A percentile compares a stretch with the other conserved stretches of the same genome.
Conservation (phyloP, 2,797 vertebrate species). For the Lagodon rhomboides region DNA sequence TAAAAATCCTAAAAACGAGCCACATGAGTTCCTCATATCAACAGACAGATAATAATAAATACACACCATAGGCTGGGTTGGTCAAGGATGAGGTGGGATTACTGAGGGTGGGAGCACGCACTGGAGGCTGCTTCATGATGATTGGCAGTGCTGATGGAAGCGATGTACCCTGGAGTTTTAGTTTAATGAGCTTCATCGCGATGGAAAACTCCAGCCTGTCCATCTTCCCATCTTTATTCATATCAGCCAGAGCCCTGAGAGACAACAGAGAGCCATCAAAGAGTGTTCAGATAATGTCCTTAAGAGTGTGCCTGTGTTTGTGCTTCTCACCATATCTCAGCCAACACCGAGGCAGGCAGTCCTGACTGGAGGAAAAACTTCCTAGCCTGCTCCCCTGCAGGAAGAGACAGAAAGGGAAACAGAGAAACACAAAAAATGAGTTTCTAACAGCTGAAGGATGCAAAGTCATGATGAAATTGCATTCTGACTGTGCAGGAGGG, state of each 20-base stretch:
- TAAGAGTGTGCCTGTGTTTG: neutral
- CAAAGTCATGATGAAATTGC: neutral
- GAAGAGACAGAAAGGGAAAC: constrained; percentile 6
- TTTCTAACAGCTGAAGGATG: neutral
- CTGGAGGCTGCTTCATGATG: constrained; percentile 95
- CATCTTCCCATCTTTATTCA: constrained; percentile 98
- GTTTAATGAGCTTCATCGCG: constrained; percentile 98
- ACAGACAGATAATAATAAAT: neutral
- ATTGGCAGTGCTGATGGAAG: constrained; percentile 91
- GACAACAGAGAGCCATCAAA: neutral
- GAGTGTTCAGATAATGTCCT: neutral
- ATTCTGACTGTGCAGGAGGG: neutral
- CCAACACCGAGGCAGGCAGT: constrained; percentile 74
- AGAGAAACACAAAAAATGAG: constrained; percentile 1
- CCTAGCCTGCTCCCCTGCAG: constrained; percentile 79
- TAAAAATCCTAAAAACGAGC: neutral
- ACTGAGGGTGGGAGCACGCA: constrained; percentile 69
- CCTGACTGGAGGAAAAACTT: constrained; percentile 83
- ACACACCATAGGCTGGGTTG: constrained; percentile 90
- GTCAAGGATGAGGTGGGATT: constrained; percentile 79
- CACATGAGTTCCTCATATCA: neutral
- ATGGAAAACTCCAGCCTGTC: constrained; percentile 97
- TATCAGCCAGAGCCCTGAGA: constrained; percentile 91
- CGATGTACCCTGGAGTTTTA: constrained; percentile 92
- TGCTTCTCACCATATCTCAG: constrained; percentile 80